Evolutionary conservation across 2,797 vertebrate species (phyloP).

Genomic region (Rallus crepitans): DNA sequence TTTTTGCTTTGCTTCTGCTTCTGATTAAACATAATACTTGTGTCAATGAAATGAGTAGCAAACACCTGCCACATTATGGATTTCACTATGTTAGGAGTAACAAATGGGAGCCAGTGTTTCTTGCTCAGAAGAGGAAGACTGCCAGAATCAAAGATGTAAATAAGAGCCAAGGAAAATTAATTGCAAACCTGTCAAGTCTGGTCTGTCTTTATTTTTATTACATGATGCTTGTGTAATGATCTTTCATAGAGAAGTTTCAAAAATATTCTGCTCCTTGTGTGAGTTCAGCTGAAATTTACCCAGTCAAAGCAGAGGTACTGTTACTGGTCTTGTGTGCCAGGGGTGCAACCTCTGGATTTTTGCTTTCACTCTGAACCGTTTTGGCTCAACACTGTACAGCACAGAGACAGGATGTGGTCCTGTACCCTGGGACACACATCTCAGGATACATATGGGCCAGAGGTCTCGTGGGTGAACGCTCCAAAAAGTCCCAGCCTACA

Average conservation of each 20-base stretch:
- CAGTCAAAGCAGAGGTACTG: not conserved
- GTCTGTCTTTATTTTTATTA: conserved; percentile 18
- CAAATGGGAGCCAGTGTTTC: not conserved
- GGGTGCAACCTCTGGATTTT: not conserved
- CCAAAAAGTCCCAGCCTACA: not conserved
- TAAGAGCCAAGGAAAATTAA: conserved; percentile 38
- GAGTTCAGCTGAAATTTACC: not conserved
- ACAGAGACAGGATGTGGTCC: not conserved
- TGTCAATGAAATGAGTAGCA: conserved; percentile 35
- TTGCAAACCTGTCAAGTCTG: conserved; percentile 21
- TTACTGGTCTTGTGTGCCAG: not conserved
- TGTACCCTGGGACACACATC: accelerated
- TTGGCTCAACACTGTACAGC: not conserved
- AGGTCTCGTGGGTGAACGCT: not conserved
- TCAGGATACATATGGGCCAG: not conserved
- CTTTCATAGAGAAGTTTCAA: not conserved
- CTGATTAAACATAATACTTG: conserved; percentile 16
- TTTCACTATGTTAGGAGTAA: not conserved
- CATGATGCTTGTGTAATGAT: not conserved
- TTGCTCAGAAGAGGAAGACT: not conserved
- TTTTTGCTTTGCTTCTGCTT: not conserved
- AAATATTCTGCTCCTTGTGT: not conserved
- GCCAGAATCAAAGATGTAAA: conserved; percentile 40
- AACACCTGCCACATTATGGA: conserved; percentile 14
- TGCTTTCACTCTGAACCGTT: not conserved